Percentiles rank a stretch among this genome's conserved stretches.
Evolutionary conservation across 2,797 vertebrate species (phyloP).

Genomic region (Galago senegalensis): DNA sequence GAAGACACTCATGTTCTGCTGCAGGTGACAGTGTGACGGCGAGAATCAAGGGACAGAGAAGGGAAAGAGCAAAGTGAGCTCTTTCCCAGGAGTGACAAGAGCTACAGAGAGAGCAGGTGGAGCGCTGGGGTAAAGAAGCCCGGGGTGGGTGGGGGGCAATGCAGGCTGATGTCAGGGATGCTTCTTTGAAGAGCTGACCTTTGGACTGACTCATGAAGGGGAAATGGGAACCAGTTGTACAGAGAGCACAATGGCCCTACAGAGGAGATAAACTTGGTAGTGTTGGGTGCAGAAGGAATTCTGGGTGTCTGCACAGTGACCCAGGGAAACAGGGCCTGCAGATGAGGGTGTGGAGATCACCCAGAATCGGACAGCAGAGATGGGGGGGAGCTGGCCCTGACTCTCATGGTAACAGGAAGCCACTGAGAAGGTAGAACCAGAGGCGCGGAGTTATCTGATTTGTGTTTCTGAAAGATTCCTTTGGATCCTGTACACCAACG

Average conservation of each 20-base stretch:
- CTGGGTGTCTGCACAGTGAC: not conserved
- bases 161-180: not conserved
- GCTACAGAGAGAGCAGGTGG: not conserved
- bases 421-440: not conserved
- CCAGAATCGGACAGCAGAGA: no score
- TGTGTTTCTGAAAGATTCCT: not conserved
- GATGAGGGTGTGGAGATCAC: not conserved
- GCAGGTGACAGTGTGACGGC: accelerated
- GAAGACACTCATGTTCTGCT: not conserved
- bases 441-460: not conserved
- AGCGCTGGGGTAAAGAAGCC: not conserved
- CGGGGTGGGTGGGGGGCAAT: not conserved
- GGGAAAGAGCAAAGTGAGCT: not conserved
- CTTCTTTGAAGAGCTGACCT: not conserved
- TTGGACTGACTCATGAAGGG: not conserved
- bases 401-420: not conserved
- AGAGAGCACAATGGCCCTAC: not conserved
- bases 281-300: not conserved
- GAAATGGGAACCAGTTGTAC: not conserved
- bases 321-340: not conserved
- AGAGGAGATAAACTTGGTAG: not conserved
- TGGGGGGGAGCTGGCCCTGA: not conserved
- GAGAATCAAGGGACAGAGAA: not conserved
- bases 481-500: not conserved
- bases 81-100: no score